Conservation (phyloP, 2,888 invertebrate species). For the Chrysotoxum bicinctum region DNA sequence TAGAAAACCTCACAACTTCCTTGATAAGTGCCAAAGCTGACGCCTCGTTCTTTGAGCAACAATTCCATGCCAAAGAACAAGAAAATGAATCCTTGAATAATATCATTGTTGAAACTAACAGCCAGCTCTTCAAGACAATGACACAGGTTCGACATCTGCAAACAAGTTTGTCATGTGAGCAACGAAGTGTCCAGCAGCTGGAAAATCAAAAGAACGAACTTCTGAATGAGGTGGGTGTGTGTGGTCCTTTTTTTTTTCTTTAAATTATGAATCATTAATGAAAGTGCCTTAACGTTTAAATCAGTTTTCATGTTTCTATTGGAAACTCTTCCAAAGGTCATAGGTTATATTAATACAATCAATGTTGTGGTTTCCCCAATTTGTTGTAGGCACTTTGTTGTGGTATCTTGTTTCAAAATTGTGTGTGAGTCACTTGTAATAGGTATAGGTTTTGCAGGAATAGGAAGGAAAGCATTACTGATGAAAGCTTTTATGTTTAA, state of each 20-base stretch:
- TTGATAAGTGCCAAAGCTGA: slow-evolving; percentile 75
- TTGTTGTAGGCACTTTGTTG: slow-evolving; percentile 8
- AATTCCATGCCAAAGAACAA: slow-evolving; percentile 74
- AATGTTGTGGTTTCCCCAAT: slow-evolving; percentile 52
- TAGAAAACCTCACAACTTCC: slow-evolving; percentile 74
- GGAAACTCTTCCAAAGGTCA: slow-evolving; percentile 40
- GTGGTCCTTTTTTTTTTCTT: slow-evolving; percentile 40
- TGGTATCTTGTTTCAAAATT: slow-evolving; percentile 18
- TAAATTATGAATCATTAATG: slow-evolving; percentile 38
- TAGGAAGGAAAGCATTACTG: no score
- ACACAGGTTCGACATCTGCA: slow-evolving; percentile 75
- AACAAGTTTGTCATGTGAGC: slow-evolving; percentile 73
- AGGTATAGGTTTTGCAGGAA: no score
- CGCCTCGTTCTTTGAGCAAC: slow-evolving; percentile 73
- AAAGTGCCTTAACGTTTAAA: neutral
- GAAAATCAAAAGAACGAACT: slow-evolving; percentile 75
- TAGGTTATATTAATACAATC: slow-evolving; percentile 26
- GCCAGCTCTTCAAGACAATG: slow-evolving; percentile 74
- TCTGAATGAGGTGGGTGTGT: slow-evolving; percentile 73
- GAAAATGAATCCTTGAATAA: slow-evolving; percentile 75
- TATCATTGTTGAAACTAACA: slow-evolving; percentile 73
- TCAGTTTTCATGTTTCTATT: neutral
- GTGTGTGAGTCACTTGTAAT: no score
- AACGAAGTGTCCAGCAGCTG: slow-evolving; percentile 74
- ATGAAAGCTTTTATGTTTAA: no score